A percentile compares a stretch with the other conserved stretches of the same genome.
Conservation (phyloP, 2,113 vertebrate species). For the Neomonachus schauinslandi region DNA sequence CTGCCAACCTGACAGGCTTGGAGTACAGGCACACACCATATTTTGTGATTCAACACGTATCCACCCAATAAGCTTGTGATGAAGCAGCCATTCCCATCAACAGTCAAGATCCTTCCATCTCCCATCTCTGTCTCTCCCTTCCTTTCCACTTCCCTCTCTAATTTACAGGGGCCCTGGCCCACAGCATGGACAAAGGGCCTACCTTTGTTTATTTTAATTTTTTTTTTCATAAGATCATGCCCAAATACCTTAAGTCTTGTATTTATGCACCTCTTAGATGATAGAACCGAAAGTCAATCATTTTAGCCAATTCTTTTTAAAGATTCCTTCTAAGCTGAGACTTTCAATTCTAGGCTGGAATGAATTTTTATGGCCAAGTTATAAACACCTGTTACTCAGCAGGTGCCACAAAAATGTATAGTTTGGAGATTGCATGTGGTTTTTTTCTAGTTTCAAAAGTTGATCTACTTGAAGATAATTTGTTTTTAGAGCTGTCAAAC, state of each 20-base stretch:
- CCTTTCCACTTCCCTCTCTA: background rate
- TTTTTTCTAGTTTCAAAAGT: slow-evolving; percentile 76
- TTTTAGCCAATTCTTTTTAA: slow-evolving; percentile 77
- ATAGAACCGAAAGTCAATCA: slow-evolving; percentile 75
- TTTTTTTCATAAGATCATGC: slow-evolving; percentile 64
- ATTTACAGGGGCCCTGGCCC: background rate
- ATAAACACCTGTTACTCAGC: slow-evolving; percentile 84
- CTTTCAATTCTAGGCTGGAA: slow-evolving; percentile 76
- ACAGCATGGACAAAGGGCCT: slow-evolving; percentile 28
- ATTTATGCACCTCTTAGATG: slow-evolving; percentile 64
- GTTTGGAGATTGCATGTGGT: slow-evolving; percentile 49
- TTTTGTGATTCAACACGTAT: background rate
- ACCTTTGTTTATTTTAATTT: slow-evolving; percentile 70
- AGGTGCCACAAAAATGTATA: slow-evolving; percentile 73
- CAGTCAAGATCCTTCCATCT: background rate
- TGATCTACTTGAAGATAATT: slow-evolving; percentile 60
- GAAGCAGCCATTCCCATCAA: background rate
- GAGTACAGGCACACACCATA: background rate
- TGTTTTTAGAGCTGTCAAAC: slow-evolving; percentile 63
- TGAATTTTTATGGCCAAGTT: slow-evolving; percentile 79
- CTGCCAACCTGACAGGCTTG: background rate
- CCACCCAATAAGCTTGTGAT: background rate
- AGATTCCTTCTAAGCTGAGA: slow-evolving; percentile 77
- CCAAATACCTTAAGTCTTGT: slow-evolving; percentile 67
- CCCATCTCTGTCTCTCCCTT: background rate